phyloP scores from a whole-genome alignment of 2,113 vertebrate species.

The Kryptolebias marmoratus region DNA sequence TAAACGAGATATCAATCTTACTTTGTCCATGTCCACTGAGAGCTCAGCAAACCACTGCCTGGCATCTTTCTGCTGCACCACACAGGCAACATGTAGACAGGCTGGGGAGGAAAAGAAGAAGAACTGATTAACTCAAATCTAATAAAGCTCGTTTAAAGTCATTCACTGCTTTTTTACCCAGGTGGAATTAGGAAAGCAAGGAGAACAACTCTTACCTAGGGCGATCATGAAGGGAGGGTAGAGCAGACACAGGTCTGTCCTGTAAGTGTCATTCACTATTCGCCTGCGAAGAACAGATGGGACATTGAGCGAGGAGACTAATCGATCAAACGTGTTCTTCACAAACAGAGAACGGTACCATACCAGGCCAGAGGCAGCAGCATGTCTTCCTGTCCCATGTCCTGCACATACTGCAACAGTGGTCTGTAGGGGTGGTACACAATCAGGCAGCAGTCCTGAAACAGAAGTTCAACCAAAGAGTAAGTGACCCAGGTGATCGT shows the following conservation, averaged over 20 bases:
- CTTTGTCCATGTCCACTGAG: conserved; percentile 99
- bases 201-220: conserved; percentile 85
- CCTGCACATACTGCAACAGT: conserved; percentile 97
- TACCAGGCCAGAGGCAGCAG: conserved; percentile 97
- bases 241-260: conserved; percentile 97
- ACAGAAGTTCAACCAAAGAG: background rate
- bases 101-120: conserved; percentile 76
- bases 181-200: conserved; percentile 7
- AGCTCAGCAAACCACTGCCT: conserved; percentile 99
- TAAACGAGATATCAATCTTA: conserved; percentile 59
- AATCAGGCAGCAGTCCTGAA: conserved; percentile 98
- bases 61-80: conserved; percentile 98
- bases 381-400: conserved; percentile 99
- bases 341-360: background rate
- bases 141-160: conserved; percentile 17
- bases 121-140: conserved; percentile 11
- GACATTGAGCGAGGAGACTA: conserved; percentile 23
- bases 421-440: conserved; percentile 99
- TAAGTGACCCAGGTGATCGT: background rate
- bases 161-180: conserved; percentile 21
- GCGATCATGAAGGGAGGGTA: conserved; percentile 99
- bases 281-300: conserved; percentile 84
- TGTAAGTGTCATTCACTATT: conserved; percentile 99
- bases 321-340: background rate
- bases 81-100: conserved; percentile 96